These are phyloP conservation scores for Cheilosia variabilis DNA, from an alignment of 2,888 invertebrate species.

Conservation along the genomic window DNA sequence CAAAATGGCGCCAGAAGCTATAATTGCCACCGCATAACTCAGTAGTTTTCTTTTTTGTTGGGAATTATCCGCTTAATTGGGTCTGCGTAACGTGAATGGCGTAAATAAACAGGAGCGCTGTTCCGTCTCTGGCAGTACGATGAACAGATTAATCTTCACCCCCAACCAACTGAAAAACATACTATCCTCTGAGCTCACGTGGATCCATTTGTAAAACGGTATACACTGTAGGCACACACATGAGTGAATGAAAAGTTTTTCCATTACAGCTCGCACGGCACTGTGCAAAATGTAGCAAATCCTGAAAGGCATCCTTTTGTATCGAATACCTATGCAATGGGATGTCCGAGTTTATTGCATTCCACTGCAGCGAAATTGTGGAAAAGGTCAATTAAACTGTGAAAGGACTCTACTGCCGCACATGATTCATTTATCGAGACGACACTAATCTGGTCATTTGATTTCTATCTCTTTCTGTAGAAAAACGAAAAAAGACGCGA, in stretches of 20 bases:
- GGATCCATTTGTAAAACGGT: constrained; percentile 3
- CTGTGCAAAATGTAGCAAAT: neutral
- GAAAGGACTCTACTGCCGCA: neutral
- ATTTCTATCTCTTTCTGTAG: constrained; percentile 76
- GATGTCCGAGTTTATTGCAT: neutral
- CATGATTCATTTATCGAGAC: neutral
- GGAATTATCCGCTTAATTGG: constrained; percentile 2
- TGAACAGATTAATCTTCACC: constrained; percentile 56
- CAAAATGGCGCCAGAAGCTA: too few relatives aligned
- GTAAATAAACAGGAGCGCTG: constrained; percentile 24
- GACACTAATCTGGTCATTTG: constrained; percentile 1
- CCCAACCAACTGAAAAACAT: constrained; percentile 17
- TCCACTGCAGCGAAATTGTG: neutral
- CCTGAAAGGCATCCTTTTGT: neutral
- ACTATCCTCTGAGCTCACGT: constrained; percentile 37
- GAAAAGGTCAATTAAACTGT: constrained; percentile 13
- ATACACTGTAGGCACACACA: neutral
- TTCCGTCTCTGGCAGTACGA: constrained; percentile 28
- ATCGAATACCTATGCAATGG: neutral
- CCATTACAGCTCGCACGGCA: constrained; percentile 29
- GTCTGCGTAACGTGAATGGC: constrained; percentile 33
- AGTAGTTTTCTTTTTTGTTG: neutral
- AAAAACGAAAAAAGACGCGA: constrained; percentile 84
- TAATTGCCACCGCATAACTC: too few relatives aligned
- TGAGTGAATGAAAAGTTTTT: constrained; percentile 52